Percentiles rank a stretch among this genome's conserved stretches.
phyloP scores from a whole-genome alignment of 2,113 vertebrate species.

The Varanus komodoensis region DNA sequence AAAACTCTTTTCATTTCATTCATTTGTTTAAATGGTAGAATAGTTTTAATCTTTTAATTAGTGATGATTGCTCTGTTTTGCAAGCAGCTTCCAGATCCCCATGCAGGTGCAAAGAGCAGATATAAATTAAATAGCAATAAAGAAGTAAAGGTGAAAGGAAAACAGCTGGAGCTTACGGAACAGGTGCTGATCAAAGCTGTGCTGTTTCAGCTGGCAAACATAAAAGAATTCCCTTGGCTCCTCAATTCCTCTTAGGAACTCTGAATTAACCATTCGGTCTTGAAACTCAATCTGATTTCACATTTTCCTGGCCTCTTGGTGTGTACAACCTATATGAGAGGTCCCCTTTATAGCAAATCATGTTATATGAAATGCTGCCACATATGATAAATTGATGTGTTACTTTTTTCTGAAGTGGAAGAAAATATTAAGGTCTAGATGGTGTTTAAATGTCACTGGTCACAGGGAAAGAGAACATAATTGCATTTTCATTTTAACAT shows the following conservation, averaged over 20 bases:
- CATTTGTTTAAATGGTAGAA: neutral
- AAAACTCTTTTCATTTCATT: neutral
- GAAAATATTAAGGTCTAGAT: conserved; percentile 6
- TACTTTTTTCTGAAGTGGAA: neutral
- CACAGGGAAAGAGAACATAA: conserved; percentile 29
- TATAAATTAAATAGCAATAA: neutral
- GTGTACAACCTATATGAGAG: neutral
- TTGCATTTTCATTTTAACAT: conserved; percentile 2
- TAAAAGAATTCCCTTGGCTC: neutral
- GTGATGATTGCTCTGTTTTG: neutral
- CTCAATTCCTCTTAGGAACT: neutral
- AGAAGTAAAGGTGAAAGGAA: conserved; percentile 4
- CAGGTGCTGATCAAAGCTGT: neutral
- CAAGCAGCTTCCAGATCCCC: neutral
- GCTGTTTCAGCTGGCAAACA: neutral
- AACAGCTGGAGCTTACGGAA: conserved; percentile 17
- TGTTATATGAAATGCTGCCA: conserved; percentile 24
- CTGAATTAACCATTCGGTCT: conserved; percentile 6
- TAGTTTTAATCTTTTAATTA: neutral
- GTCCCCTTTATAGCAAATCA: conserved; percentile 5
- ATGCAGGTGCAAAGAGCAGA: neutral
- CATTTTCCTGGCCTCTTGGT: neutral
- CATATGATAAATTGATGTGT: conserved; percentile 8
- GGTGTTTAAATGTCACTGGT: conserved; percentile 35
- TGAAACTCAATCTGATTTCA: conserved; percentile 6